A percentile compares a stretch with the other conserved stretches of the same genome.
Conservation (phyloP, 2,113 vertebrate species). For the Ammospiza caudacuta region DNA sequence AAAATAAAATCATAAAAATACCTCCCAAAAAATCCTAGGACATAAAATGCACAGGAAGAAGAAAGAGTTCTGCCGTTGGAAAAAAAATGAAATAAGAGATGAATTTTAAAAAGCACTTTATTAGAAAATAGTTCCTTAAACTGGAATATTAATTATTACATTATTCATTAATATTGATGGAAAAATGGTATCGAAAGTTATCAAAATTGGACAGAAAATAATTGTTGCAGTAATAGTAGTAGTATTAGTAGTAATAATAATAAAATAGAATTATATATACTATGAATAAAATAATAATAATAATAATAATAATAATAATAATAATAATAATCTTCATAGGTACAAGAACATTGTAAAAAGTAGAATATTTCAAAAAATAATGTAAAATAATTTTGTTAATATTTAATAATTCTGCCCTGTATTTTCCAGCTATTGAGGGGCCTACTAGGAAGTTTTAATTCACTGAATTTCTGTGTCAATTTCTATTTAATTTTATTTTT, state of each 20-base stretch:
- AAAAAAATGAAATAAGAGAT: neutral
- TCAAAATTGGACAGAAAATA: neutral
- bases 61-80: neutral
- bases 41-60: neutral
- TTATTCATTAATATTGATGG: neutral
- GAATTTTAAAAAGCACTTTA: neutral
- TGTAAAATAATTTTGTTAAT: neutral
- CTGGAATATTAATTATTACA: neutral
- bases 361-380: neutral
- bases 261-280: neutral
- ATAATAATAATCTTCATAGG: neutral
- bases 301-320: too few relatives aligned
- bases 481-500: neutral
- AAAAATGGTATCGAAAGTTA: neutral
- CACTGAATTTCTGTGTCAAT: neutral
- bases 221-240: too few relatives aligned
- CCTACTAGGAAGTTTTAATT: neutral
- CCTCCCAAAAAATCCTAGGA: rapidly evolving
- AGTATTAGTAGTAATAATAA: too few relatives aligned
- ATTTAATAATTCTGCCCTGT: neutral
- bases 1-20: neutral
- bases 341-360: neutral
- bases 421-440: neutral
- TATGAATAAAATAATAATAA: neutral
- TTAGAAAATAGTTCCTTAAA: neutral